Evolutionary conservation across 1,140 invertebrate genomes (phyloP), one percentile per base, ranked within the genome.

Genomic region (Rhopalosiphum maidis): DNA sequence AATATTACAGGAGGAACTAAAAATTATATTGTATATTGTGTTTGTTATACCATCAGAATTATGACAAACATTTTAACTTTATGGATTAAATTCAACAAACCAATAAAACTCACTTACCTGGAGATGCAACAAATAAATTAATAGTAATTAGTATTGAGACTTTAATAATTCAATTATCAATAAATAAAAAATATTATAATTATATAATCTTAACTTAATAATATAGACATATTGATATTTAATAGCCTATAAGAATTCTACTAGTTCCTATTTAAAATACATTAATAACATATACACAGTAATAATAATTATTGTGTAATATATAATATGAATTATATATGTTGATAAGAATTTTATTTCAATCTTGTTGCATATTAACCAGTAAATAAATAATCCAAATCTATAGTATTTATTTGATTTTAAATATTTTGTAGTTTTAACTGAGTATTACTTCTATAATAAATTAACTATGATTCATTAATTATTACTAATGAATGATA

Each of bases 1-100:
- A 95, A 96, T 94, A 97, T 97, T 95, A 96, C 96, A 88, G 96
- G 96, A 93, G 96, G 94, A 95, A 97, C 96, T 97, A 86, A 86
- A 83, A 85, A 43, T n/a, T 21, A 41, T 86, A 85, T 25, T 46
- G 25, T 18, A 37, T 48, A 51, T 48, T 85, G 30, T 86, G 43
- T 43, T 54, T 15, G 48, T 85, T 93, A 82, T 89, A 60, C 11
- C 30, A 55, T 89, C 87, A 25, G 30, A 55, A 46, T 30, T 43
- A 60, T 46, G 30, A n/a, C 3, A 41, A 55, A 93, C 21, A 8
- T n/a, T 87, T 87, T 68, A 60, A n/a, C 89, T n/a, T 43, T 46
- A n/a, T 23, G 4, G 15, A n/a, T 60, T 68, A 54, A 23, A 15
- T 25, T n/a, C n/a, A 48, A 43, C 11, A 60, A 7, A 89, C 88